Evolutionary conservation across 2,888 invertebrate genomes (phyloP).

Genomic region (Alitta virens): DNA sequence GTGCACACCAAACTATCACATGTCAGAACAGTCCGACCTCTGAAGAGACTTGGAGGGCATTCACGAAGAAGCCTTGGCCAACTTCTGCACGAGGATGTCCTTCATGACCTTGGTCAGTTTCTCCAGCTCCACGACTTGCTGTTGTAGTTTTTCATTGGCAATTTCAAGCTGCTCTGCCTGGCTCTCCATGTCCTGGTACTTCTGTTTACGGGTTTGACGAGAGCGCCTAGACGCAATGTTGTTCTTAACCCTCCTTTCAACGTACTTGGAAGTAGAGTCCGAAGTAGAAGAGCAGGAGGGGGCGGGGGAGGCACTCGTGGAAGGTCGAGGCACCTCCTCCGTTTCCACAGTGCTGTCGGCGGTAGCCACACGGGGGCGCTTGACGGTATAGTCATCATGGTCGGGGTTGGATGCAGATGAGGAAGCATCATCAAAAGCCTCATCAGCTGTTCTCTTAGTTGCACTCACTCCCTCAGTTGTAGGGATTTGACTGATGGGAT

Average conservation of each 20-base stretch:
- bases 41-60: too few species aligned
- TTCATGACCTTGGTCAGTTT: slow-evolving; percentile 48
- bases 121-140: slow-evolving; percentile 43
- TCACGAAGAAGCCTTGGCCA: slow-evolving; percentile 2
- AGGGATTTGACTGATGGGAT: too few species aligned
- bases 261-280: background rate
- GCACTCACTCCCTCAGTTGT: too few species aligned
- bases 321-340: background rate
- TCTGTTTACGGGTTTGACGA: slow-evolving; percentile 43
- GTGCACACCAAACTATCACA: too few species aligned
- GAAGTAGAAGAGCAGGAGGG: background rate
- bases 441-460: slow-evolving; percentile 7
- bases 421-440: background rate
- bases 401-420: slow-evolving; percentile 1
- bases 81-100: slow-evolving; percentile 35
- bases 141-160: slow-evolving; percentile 38
- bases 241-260: slow-evolving; percentile 42
- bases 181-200: slow-evolving; percentile 42
- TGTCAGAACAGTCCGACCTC: too few species aligned
- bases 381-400: slow-evolving; percentile 8
- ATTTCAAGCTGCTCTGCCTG: slow-evolving; percentile 38
- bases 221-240: slow-evolving; percentile 50
- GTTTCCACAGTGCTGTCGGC: background rate
- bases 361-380: background rate
- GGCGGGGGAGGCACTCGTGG: background rate